phyloP scores from a whole-genome alignment of 2,797 vertebrate species.

The Aythya fuligula region DNA sequence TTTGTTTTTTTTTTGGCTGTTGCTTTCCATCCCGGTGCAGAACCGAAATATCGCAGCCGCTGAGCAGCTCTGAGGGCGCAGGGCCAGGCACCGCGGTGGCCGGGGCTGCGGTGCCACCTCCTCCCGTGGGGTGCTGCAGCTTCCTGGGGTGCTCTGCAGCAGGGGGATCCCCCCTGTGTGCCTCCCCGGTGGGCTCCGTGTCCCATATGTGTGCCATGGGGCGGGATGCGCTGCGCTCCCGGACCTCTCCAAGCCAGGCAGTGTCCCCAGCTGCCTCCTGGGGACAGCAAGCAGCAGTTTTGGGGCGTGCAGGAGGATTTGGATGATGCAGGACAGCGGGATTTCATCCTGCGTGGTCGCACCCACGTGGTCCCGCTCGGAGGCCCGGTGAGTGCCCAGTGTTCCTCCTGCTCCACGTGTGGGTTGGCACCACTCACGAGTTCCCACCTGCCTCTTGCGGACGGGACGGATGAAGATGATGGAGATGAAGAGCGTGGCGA shows the following conservation, averaged over 20 bases:
- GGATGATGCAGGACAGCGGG: neutral
- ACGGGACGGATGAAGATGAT: neutral
- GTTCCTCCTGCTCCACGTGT: neutral
- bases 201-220: accelerated
- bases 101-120: no score
- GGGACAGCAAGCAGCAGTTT: neutral
- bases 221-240: accelerated
- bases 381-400: neutral
- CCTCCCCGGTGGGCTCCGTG: neutral
- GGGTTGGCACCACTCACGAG: accelerated
- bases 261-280: neutral
- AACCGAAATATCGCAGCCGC: no score
- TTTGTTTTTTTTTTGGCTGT: neutral
- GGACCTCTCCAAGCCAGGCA: accelerated
- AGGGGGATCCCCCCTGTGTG: accelerated
- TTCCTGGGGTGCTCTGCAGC: neutral
- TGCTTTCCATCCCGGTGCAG: neutral
- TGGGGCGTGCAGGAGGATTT: neutral
- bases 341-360: neutral
- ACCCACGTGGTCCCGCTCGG: neutral
- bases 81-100: no score
- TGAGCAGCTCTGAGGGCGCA: no score
- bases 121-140: no score
- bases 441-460: accelerated
- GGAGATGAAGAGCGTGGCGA: accelerated